Base-by-base conservation (phyloP, 1,140 invertebrate species). In the Cyphomyrmex costatus region DNA sequence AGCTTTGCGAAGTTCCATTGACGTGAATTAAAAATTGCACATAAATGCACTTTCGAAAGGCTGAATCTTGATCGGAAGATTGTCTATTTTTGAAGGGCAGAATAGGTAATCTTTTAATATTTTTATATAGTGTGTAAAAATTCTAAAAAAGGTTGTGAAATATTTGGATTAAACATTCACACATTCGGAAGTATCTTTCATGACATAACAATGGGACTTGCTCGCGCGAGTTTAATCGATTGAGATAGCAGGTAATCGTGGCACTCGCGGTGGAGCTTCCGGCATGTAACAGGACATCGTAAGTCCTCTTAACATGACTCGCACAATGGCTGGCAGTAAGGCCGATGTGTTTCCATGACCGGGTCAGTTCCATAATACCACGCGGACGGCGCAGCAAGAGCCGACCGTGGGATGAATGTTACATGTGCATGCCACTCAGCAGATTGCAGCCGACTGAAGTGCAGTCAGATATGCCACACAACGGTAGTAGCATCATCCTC, bases 401-500 rank as follows among this genome's bases (percentile, higher is more conserved):
- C 68, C 53, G 79, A 76, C 74, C 61, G 86, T 86, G 83, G 86
- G 88, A 93, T 92, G 91, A 94, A 91, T 92, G 90, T 92, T 92
- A 91, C 88, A 89, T 91, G 74, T 56, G 46, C 85, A 82, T 80
- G 87, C 92, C 91, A 93, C 92, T 93, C 92, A 91, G 92, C 91
- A 92, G 93, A 93, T 94, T 93, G 92, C 90, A 65, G 42, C 86
- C 83, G 42, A 91, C 90, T 91, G 89, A 92, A 92, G 89, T 93
- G 85, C 85, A 86, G 76, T 82, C 61, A 88, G 86, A 85, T 92
- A 89, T 88, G 82, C 88, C 56, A 21, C 70, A 85, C 68, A 76
- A 82, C 77, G 56, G 70, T 65, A 86, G 68, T 85, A 79, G 68
- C 60, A 82, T 84, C 90, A 87, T 90, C 66, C 76, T 78, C 90